These are phyloP conservation scores for Clinocottus analis DNA, from an alignment of 2,113 vertebrate species.

Conservation along the genomic window DNA sequence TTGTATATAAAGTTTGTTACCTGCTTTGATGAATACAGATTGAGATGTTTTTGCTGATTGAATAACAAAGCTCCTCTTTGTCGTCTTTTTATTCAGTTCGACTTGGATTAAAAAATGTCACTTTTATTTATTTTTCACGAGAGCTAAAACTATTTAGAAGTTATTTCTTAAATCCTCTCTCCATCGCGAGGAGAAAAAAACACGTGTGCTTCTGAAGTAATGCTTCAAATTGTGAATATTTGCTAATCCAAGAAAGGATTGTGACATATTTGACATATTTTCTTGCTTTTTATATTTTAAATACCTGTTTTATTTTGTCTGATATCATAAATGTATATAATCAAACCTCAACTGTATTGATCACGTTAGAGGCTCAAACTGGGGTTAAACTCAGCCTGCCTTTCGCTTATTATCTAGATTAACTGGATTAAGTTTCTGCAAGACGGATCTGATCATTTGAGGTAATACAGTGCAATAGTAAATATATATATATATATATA, in stretches of 20 bases:
- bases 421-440: too few relatives aligned
- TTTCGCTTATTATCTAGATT: not conserved
- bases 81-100: not conserved
- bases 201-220: too few relatives aligned
- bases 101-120: not conserved
- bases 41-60: slow-evolving; percentile 53
- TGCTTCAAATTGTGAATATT: not conserved
- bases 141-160: too few relatives aligned
- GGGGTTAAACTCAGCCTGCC: not conserved
- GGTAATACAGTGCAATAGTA: too few relatives aligned
- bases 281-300: not conserved
- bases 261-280: too few relatives aligned
- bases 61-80: slow-evolving; percentile 47
- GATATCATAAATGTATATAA: not conserved
- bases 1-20: slow-evolving; percentile 82
- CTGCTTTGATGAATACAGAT: slow-evolving; percentile 55
- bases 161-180: not conserved
- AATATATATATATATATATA: too few relatives aligned
- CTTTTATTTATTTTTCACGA: too few relatives aligned
- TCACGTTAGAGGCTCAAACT: not conserved
- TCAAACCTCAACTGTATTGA: not conserved
- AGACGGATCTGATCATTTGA: too few relatives aligned
- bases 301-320: not conserved
- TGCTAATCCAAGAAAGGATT: not conserved
- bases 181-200: not conserved